Evolutionary conservation across 1,140 invertebrate species (phyloP).

Genomic region (Lordiphosa clarofinis): DNA sequence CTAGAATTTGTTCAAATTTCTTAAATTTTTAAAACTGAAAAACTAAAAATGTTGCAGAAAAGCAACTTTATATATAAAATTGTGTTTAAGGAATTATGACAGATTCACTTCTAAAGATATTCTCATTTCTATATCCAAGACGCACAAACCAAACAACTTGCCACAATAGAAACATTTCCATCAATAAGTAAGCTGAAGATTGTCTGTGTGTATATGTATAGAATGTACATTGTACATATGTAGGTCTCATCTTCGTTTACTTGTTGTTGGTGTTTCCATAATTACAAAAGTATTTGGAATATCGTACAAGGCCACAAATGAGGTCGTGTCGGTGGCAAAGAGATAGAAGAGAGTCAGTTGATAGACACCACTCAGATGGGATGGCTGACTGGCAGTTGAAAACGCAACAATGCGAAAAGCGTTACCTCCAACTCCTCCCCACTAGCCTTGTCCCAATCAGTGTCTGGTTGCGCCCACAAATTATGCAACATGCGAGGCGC

Average conservation of each 20-base stretch:
- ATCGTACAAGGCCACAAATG: constrained; percentile 64
- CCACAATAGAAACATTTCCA: no score
- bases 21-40: no score
- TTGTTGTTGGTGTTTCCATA: constrained; percentile 55
- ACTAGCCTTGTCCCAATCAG: constrained; percentile 45
- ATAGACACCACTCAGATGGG: constrained; percentile 19
- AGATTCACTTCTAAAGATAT: no score
- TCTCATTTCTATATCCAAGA: no score
- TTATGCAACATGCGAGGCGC: constrained; percentile 62
- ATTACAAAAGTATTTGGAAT: constrained; percentile 71
- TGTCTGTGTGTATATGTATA: no score
- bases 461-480: constrained; percentile 64
- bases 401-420: constrained; percentile 68
- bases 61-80: no score
- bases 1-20: no score
- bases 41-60: no score
- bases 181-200: no score
- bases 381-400: constrained; percentile 40
- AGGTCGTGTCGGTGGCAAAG: constrained; percentile 37
- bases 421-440: constrained; percentile 28
- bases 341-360: constrained; percentile 26
- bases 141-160: no score
- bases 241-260: constrained; percentile 10
- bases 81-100: no score
- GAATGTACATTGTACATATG: no score